Evolutionary conservation across 2,113 vertebrate species (phyloP), one percentile per base, ranked within the genome.

Genomic region (Hydropotes inermis): DNA sequence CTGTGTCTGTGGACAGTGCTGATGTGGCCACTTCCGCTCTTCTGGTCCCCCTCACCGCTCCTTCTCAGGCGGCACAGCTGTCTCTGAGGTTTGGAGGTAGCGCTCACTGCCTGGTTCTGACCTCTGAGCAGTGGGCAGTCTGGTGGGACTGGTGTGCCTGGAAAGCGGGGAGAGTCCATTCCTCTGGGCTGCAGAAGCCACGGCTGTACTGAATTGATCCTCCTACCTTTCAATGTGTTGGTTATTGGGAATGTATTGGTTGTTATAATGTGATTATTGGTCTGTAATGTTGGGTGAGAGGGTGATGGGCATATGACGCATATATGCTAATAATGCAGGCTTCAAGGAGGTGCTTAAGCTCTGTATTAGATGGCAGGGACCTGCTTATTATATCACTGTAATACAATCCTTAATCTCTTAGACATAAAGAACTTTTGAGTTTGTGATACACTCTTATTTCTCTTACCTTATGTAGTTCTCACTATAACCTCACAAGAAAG

Each of bases 141-240:
- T 43, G 64, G 15, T 16, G n/a, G 14, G 10, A 23, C 13, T 4
- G 30, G 4, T 60, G 15, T 23, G 45, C 6, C 0, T 27, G 52
- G 27, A 21, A n/a, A 33, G 12, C 1, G 11, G 11, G 25, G 21
- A n/a, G 2, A n/a, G 39, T 27, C 61, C 61, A 30, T 64, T 39
- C 43, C 54, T 54, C 1, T 7, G n/a, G 81, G 21, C 84, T 79
- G 23, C 12, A 43, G 52, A 82, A 43, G 90, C 55, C 60, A 6
- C 1, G 2, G 15, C 45, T 33, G 1, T 10, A 1, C 1, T 8
- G 60, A 60, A 47, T 57, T 28, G 16, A 1, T 43, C 36, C 70
- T 60, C 67, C 33, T 33, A 10, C 58, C 30, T 47, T 45, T 43
- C 83, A 3, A 36, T 14, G 6, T 39, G 9, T 55, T 58, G 92